Evolutionary conservation across 92 coral and sea anemone species (phyloP).

Genomic region (Phymanthus crucifer): DNA sequence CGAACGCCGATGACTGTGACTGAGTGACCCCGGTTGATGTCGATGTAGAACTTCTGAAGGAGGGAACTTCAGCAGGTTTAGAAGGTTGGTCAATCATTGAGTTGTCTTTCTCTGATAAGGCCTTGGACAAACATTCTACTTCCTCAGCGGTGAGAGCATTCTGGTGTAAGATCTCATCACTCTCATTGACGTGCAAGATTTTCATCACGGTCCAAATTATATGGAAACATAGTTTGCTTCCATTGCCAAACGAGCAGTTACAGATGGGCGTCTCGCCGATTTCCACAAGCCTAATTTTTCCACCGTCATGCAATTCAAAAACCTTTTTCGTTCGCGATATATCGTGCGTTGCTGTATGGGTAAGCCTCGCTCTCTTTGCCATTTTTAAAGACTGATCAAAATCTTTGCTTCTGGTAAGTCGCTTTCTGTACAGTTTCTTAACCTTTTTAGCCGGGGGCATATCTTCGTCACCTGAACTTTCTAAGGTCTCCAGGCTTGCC

Average conservation of each 20-base stretch:
- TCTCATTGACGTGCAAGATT: not conserved
- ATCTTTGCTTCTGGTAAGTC: constrained; percentile 2
- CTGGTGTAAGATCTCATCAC: not conserved
- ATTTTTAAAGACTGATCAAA: constrained; percentile 4
- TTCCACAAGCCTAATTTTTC: constrained; percentile 7
- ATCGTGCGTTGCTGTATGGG: constrained; percentile 4
- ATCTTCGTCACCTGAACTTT: constrained; percentile 2
- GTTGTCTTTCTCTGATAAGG: too few species aligned
- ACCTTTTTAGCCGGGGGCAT: constrained; percentile 1
- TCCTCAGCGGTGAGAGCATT: too few species aligned
- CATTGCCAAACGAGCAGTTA: too few species aligned
- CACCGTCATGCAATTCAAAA: constrained; percentile 1
- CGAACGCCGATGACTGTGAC: too few species aligned
- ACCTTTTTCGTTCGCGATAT: constrained; percentile 4
- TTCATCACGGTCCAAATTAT: not conserved
- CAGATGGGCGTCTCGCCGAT: too few species aligned
- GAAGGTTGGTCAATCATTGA: too few species aligned
- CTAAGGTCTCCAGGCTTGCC: constrained; percentile 9
- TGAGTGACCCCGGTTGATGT: too few species aligned
- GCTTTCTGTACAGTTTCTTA: constrained; percentile 5
- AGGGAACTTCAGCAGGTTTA: too few species aligned
- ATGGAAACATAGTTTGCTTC: too few species aligned
- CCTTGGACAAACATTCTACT: too few species aligned
- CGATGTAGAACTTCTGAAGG: too few species aligned
- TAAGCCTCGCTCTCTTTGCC: constrained; percentile 9